Base-by-base conservation (phyloP, 2,797 vertebrate species). In the Mycteria americana region DNA sequence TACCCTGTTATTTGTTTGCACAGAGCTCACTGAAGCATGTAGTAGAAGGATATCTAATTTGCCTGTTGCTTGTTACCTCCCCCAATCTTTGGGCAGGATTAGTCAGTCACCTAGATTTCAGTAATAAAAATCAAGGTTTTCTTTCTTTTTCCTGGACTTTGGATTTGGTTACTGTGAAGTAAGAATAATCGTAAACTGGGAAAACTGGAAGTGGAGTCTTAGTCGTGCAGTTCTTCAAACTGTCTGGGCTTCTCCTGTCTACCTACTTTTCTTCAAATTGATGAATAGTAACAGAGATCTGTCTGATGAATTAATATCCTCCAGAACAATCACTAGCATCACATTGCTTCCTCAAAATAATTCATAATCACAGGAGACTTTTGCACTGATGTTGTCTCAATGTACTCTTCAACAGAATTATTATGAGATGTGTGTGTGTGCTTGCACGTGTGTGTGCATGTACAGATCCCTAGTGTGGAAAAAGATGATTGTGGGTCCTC, bases 401-500 rank as follows among this genome's bases (percentile, higher is more conserved):
- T 18, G 10, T 56, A 25, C 5, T 50, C 30, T 39, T 77, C 3
- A 7, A 53, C 11, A 45, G 4, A 39, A 48, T 59, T 88, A 8
- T 27, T 41, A 8, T 14, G 19, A 31, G 0, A 9, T 37, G 0
- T 19, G 9, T 13, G 4, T 35, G 31, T 14, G 13, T 7, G 4
- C 39, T 51, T 64, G 9, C 9, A 3, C 6, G 0, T n/a, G 4
- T 46, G 8, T 15, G 5, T 1, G 5, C 5, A 46, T 7, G 21
- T 3, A 54, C 1, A 3, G 31, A 51, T 5, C 10, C 9, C 5
- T 10, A 37, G 5, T 2, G 6, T 1, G 1, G 18, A 30, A 43
- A 62, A 78, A 35, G 3, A 35, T 33, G 18, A 46, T 4, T 46
- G 4, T 18, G 4, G 2, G 3, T 39, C 11, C n/a, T 76, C 25